These are phyloP conservation scores for Taphrorychus bicolor DNA, from an alignment of 2,888 invertebrate species.

Conservation along the genomic window DNA sequence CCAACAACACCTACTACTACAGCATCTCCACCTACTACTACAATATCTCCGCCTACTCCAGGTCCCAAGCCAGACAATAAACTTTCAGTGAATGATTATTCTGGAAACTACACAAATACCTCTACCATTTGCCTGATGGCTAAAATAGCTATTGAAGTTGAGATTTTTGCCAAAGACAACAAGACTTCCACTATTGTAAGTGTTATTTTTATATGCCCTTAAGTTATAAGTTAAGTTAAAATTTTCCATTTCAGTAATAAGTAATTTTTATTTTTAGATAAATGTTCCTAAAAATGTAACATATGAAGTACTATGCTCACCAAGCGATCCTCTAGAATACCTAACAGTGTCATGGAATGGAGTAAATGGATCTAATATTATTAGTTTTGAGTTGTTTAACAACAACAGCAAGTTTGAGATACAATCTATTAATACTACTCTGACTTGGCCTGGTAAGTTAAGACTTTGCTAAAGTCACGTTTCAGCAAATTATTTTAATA, in stretches of 20 bases:
- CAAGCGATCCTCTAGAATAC: neutral
- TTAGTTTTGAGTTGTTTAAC: slow-evolving; percentile 17
- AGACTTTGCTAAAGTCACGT: too few species aligned
- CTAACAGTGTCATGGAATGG: slow-evolving; percentile 13
- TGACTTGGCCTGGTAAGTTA: slow-evolving; percentile 13
- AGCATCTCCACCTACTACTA: slow-evolving; percentile 52
- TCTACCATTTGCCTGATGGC: slow-evolving; percentile 68
- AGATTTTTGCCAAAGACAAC: slow-evolving; percentile 59
- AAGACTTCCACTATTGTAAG: slow-evolving; percentile 24
- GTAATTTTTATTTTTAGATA: slow-evolving; percentile 23
- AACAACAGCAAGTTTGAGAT: slow-evolving; percentile 20
- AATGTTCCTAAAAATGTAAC: slow-evolving; percentile 15
- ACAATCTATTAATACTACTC: slow-evolving; percentile 2
- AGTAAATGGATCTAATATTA: slow-evolving; percentile 2
- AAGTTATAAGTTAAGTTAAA: too few species aligned
- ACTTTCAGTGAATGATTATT: slow-evolving; percentile 62
- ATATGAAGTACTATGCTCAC: neutral
- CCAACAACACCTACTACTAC: too few species aligned
- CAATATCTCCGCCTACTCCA: slow-evolving; percentile 50
- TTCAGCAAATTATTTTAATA: too few species aligned
- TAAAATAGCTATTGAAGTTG: slow-evolving; percentile 72
- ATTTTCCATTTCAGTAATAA: too few species aligned
- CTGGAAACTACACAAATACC: slow-evolving; percentile 54
- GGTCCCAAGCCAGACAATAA: slow-evolving; percentile 51
- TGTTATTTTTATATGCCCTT: too few species aligned